Conservation (phyloP, 2,888 invertebrate species). For the Chymomyza fuscimana region DNA sequence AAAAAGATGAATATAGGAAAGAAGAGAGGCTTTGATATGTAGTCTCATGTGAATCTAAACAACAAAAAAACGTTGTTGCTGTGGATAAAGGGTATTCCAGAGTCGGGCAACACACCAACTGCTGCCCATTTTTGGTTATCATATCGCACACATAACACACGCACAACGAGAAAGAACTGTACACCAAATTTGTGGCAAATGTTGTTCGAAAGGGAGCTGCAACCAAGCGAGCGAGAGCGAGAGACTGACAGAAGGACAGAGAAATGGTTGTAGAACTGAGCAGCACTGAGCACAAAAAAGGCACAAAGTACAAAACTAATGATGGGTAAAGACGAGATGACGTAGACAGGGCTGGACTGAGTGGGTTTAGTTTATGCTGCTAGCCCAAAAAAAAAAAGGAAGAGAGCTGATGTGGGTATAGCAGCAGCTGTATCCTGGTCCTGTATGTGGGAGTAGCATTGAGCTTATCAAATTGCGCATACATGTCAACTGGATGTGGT, state of each 20-base stretch:
- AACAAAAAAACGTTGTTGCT: no score
- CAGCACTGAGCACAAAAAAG: conserved; percentile 45
- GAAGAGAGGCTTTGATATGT: no score
- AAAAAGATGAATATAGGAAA: no score
- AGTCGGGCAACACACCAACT: no score
- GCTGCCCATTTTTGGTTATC: neutral
- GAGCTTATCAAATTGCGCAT: conserved; percentile 61
- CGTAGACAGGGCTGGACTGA: neutral
- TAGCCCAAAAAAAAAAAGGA: no score
- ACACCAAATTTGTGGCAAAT: conserved; percentile 63
- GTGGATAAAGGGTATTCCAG: no score
- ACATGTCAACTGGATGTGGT: conserved; percentile 38
- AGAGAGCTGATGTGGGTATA: no score
- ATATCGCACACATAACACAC: neutral
- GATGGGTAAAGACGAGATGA: conserved; percentile 55
- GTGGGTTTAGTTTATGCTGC: neutral
- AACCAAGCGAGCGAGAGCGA: neutral
- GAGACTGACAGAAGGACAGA: neutral
- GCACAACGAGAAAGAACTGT: neutral
- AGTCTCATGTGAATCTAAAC: no score
- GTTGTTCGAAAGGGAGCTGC: neutral
- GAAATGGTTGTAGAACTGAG: neutral
- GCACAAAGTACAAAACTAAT: conserved; percentile 67
- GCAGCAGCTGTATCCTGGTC: neutral
- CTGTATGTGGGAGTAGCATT: conserved; percentile 21